Evolutionary conservation across 2,113 vertebrate species (phyloP), one percentile per base, ranked within the genome.

Genomic region (Ammodytes marinus): DNA sequence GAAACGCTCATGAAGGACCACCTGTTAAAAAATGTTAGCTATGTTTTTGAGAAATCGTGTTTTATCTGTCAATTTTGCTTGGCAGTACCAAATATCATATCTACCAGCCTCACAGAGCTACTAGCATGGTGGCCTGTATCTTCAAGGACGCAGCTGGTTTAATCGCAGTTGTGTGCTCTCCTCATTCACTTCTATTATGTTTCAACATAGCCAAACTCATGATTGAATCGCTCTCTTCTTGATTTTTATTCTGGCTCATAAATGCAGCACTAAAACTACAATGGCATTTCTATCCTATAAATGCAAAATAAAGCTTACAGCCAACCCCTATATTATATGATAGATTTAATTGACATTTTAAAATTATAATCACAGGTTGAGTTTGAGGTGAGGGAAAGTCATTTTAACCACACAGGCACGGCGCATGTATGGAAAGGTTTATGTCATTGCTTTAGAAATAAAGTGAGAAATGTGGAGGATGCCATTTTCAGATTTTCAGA

Each of bases 401-500:
- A 11, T 43, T 75, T 72, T 9, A 69, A 46, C 55, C 43, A 6
- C 74, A 47, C 55, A 14, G n/a, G 55, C 11, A 19, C 2, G 1
- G 27, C 4, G 27, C 35, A 59, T 45, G n/a, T 49, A 39, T 8
- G 5, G 42, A 61, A 17, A 43, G 15, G 19, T 74, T 52, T 58
- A 71, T 61, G 65, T 45, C 49, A 46, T 19, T 50, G 6, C 54
- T 69, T 74, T 40, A 49, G 17, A 35, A 59, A 54, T 46, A 40
- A 63, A 42, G 69, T 37, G 6, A 1, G 0, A 27, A 27, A 27
- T 27, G 27, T 27, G 27, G 27, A 57, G 40, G 35, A 59, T 40
- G 53, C 8, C 10, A 37, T 79, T 74, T 73, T 58, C 7, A 52
- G 42, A 84, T 58, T 86, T 68, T 60, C 58, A 15, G 17, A 59